Conservation (phyloP, 2,888 invertebrate genomes). For the Epinotia demarniana region DNA sequence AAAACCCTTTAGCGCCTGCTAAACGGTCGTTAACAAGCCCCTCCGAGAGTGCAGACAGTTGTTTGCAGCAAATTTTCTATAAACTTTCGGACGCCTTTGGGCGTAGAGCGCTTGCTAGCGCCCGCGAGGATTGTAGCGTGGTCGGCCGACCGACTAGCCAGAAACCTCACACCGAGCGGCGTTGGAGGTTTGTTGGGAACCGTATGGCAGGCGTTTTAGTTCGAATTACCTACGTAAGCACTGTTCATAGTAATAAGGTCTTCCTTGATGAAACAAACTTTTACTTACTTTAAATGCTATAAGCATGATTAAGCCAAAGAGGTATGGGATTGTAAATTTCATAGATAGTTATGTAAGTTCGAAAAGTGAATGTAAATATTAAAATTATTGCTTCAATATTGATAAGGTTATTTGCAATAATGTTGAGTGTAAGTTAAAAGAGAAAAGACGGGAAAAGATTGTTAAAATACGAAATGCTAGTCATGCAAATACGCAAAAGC, state of each 20-base stretch:
- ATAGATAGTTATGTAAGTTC: conserved; percentile 7
- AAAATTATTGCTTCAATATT: conserved; percentile 52
- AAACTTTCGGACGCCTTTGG: too few species aligned
- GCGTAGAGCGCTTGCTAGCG: too few species aligned
- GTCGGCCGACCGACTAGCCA: too few species aligned
- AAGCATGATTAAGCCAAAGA: conserved; percentile 33
- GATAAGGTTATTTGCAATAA: conserved; percentile 57
- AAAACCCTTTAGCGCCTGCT: not conserved
- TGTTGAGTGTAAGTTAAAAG: conserved; percentile 44
- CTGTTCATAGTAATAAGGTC: not conserved
- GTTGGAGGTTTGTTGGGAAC: too few species aligned
- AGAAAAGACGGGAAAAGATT: conserved; percentile 14
- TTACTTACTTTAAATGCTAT: conserved; percentile 27
- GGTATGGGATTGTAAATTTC: conserved; percentile 36
- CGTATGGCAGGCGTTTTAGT: too few species aligned
- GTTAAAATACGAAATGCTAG: not conserved
- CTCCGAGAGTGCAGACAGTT: too few species aligned
- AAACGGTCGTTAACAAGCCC: too few species aligned
- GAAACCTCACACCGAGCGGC: too few species aligned
- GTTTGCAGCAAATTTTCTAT: too few species aligned
- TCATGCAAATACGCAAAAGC: too few species aligned
- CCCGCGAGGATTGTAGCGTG: too few species aligned
- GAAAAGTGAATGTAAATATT: conserved; percentile 48
- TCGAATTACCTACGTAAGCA: not conserved
- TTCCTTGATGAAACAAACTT: conserved; percentile 11